A percentile compares a stretch with the other conserved stretches of the same genome.
Evolutionary conservation across 2,113 vertebrate species (phyloP).

Genomic region (Lophochroa leadbeateri): DNA sequence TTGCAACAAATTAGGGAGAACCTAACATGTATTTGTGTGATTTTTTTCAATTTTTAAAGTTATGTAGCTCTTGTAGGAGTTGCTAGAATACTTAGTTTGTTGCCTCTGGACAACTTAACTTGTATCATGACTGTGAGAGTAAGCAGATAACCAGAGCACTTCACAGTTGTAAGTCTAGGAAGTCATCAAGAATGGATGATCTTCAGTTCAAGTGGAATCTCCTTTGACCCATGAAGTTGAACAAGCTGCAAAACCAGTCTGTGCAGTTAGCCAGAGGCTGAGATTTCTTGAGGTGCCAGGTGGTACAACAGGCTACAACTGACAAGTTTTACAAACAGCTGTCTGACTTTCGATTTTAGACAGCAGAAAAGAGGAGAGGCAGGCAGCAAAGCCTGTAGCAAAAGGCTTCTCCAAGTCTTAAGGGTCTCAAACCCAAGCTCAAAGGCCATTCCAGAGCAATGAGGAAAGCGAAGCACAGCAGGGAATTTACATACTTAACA

Average conservation of each 20-base stretch:
- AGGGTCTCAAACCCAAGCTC: background rate
- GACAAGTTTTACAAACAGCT: background rate
- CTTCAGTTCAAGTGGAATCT: background rate
- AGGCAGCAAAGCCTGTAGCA: background rate
- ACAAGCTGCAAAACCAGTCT: background rate
- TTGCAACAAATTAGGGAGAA: background rate
- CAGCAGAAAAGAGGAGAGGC: background rate
- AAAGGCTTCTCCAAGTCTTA: background rate
- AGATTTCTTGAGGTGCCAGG: background rate
- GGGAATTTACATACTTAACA: background rate
- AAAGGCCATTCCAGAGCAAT: background rate
- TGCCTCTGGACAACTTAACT: background rate
- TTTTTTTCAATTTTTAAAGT: background rate
- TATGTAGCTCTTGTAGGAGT: accelerated
- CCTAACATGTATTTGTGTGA: background rate
- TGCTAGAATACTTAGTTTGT: background rate
- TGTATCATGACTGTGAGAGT: background rate
- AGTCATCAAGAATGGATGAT: background rate
- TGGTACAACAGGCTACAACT: background rate
- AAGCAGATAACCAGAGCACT: background rate
- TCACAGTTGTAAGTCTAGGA: background rate
- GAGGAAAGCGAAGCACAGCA: background rate
- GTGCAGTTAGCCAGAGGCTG: background rate
- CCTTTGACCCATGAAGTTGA: background rate
- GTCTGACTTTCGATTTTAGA: background rate